These are phyloP conservation scores for Drosophila greeni DNA, from an alignment of 2,888 invertebrate species.

Conservation along the genomic window DNA sequence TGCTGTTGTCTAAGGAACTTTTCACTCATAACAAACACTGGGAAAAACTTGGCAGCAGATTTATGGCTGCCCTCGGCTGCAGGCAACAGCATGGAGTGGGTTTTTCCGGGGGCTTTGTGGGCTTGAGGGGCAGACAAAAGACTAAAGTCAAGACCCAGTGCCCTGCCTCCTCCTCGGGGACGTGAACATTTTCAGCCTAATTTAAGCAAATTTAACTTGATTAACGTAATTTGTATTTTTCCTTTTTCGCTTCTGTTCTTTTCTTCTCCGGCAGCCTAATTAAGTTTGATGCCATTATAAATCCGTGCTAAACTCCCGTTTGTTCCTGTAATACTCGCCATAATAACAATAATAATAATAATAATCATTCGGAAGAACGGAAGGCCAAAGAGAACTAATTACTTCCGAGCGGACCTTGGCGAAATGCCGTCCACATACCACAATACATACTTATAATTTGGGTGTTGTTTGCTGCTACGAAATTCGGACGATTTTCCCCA, in stretches of 20 bases:
- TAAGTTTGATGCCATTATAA: constrained; percentile 40
- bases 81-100: constrained; percentile 8
- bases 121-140: background rate
- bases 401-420: constrained; percentile 46
- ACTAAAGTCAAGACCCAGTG: background rate
- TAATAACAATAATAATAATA: constrained; percentile 41
- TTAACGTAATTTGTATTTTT: constrained; percentile 42
- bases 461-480: constrained; percentile 2
- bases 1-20: constrained; percentile 41
- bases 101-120: background rate
- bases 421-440: constrained; percentile 1
- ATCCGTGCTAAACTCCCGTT: constrained; percentile 34
- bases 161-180: background rate
- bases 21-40: constrained; percentile 8
- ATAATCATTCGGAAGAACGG: constrained; percentile 35
- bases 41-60: constrained; percentile 28
- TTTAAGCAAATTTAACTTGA: constrained; percentile 37
- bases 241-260: background rate
- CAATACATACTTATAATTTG: constrained; percentile 15
- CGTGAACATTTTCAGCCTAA: constrained; percentile 32
- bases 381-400: constrained; percentile 53
- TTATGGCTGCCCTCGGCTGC: constrained; percentile 19
- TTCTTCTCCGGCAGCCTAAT: constrained; percentile 27
- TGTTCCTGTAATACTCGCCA: constrained; percentile 40
- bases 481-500: constrained; percentile 11